Percentiles rank a stretch among this genome's conserved stretches.
phyloP scores from a whole-genome alignment of 2,797 vertebrate species.

The Liasis olivaceus region DNA sequence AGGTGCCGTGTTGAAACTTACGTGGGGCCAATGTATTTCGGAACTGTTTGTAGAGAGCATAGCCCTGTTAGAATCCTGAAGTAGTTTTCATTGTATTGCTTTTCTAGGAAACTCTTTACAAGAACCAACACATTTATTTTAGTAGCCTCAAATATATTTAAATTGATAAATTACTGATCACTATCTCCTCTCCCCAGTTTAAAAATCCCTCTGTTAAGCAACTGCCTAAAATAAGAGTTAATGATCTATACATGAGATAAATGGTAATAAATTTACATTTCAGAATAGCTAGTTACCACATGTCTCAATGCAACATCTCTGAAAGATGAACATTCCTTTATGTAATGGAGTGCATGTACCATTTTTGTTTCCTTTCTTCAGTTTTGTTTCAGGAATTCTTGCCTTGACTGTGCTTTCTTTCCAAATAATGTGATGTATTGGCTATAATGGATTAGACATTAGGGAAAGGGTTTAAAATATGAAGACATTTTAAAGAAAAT shows the following conservation, averaged over 20 bases:
- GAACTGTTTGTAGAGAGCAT: neutral
- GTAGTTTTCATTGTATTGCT: neutral
- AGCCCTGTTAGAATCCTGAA: neutral
- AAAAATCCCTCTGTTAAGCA: neutral
- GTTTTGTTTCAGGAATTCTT: slow-evolving; percentile 23
- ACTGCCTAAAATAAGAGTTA: neutral
- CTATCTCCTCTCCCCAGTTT: neutral
- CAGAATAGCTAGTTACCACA: neutral
- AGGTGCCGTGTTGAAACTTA: neutral
- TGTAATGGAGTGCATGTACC: neutral
- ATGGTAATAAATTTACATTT: neutral
- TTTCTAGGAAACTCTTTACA: neutral
- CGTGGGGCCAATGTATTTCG: neutral
- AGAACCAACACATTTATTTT: neutral
- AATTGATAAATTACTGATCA: neutral
- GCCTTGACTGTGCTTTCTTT: slow-evolving; percentile 10
- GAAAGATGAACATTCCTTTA: neutral
- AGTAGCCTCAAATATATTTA: neutral
- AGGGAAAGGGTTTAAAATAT: slow-evolving; percentile 29
- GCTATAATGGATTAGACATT: neutral
- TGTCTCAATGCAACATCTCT: neutral
- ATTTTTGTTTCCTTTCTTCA: slow-evolving; percentile 3
- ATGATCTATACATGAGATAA: neutral
- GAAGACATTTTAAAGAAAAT: slow-evolving; percentile 26
- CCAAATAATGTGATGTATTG: slow-evolving; percentile 22